phyloP scores from a whole-genome alignment of 2,797 vertebrate species.

The Urosaurus nigricauda region DNA sequence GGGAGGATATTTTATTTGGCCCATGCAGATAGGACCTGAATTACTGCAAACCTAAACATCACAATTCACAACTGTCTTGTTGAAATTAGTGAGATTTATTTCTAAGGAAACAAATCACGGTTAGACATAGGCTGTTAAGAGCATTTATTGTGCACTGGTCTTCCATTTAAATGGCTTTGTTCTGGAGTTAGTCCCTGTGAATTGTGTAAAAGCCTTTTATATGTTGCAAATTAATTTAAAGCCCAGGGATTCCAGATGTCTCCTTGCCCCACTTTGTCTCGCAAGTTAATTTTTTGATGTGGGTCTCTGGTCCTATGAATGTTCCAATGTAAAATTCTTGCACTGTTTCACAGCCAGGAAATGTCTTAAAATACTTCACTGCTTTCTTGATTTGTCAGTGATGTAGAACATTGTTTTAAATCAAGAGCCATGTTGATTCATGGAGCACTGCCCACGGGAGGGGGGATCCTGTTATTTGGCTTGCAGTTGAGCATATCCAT shows the following conservation, averaged over 20 bases:
- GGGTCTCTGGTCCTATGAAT: background rate
- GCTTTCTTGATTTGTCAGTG: background rate
- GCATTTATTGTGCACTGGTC: background rate
- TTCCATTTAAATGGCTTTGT: background rate
- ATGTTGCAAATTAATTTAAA: background rate
- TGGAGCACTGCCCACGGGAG: background rate
- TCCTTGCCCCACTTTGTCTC: background rate
- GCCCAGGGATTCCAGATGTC: background rate
- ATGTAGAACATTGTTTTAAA: slow-evolving; percentile 28
- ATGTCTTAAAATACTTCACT: background rate
- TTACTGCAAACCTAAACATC: background rate
- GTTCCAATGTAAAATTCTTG: background rate
- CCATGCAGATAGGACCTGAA: background rate
- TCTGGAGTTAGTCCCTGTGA: background rate
- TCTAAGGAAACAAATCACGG: background rate
- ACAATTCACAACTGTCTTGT: background rate
- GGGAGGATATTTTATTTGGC: too few species aligned
- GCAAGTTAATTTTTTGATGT: slow-evolving; percentile 9
- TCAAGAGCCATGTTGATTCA: slow-evolving; percentile 24
- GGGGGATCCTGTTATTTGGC: background rate
- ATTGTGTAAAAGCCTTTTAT: background rate
- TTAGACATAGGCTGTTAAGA: background rate
- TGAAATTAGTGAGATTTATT: background rate
- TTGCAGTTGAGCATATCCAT: background rate
- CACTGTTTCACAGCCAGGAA: background rate